phyloP scores from a whole-genome alignment of 2,797 vertebrate species.

The Ceryle rudis region DNA sequence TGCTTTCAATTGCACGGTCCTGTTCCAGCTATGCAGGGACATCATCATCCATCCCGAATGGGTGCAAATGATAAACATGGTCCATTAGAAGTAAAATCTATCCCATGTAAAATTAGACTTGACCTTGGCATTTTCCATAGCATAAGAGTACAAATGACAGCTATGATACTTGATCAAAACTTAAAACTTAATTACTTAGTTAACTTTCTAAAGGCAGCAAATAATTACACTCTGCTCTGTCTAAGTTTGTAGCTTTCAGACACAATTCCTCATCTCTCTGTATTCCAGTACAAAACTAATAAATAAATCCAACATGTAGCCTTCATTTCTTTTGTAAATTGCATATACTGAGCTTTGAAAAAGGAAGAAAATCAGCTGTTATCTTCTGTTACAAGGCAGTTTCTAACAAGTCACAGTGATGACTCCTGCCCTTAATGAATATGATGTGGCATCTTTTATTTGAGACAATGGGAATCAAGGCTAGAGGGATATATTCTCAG shows the following conservation, averaged over 20 bases:
- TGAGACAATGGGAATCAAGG: not conserved
- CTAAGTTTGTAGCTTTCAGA: not conserved
- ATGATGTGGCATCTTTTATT: not conserved
- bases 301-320: not conserved
- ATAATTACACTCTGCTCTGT: not conserved
- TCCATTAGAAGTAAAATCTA: not conserved
- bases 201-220: not conserved
- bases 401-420: not conserved
- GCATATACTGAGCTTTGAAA: not conserved
- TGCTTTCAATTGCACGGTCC: not conserved
- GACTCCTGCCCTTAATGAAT: not conserved
- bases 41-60: not conserved
- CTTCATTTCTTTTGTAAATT: not conserved
- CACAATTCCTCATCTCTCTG: not conserved
- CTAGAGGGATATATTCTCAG: not conserved
- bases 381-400: not conserved
- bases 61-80: not conserved
- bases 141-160: not conserved
- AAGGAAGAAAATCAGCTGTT: not conserved
- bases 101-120: not conserved
- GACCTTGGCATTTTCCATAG: not conserved
- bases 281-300: not conserved
- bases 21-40: not conserved
- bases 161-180: not conserved
- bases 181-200: not conserved